Evolutionary conservation across 1,140 invertebrate genomes (phyloP).

Genomic region (Listronotus oregonensis): DNA sequence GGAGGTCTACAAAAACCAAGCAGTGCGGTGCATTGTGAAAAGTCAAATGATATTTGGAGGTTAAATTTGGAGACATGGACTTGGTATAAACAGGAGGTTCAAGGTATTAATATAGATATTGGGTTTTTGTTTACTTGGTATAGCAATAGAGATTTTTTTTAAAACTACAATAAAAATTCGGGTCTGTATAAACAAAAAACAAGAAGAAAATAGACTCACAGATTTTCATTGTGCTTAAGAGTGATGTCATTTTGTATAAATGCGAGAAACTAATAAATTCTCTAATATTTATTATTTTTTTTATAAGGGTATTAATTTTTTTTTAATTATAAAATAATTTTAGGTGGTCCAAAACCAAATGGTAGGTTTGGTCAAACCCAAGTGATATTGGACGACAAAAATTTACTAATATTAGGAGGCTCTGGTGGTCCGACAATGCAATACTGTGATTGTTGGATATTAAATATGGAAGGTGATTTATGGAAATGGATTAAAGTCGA

Average conservation of each 20-base stretch:
- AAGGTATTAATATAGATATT: constrained; percentile 53
- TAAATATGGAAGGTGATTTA: constrained; percentile 65
- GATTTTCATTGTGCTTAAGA: too few relatives aligned
- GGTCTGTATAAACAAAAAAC: too few relatives aligned
- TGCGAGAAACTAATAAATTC: too few relatives aligned
- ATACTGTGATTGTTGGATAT: constrained; percentile 68
- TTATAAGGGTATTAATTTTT: too few relatives aligned
- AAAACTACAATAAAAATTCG: too few relatives aligned
- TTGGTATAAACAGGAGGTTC: constrained; percentile 77
- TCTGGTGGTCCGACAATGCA: constrained; percentile 62
- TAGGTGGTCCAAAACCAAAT: constrained; percentile 66
- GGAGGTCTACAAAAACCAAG: constrained; percentile 71
- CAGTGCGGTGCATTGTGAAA: constrained; percentile 60
- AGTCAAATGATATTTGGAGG: constrained; percentile 89
- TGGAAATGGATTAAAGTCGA: constrained; percentile 85
- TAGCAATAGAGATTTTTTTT: too few relatives aligned
- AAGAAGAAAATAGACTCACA: too few relatives aligned
- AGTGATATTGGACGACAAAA: constrained; percentile 70
- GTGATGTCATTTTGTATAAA: too few relatives aligned
- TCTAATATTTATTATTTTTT: too few relatives aligned
- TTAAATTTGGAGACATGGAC: constrained; percentile 76
- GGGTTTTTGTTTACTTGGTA: too few relatives aligned
- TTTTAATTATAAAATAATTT: too few relatives aligned
- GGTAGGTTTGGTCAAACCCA: constrained; percentile 91
- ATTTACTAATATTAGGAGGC: constrained; percentile 75